phyloP scores from a whole-genome alignment of 2,888 invertebrate species.

The Nemurella pictetii region DNA sequence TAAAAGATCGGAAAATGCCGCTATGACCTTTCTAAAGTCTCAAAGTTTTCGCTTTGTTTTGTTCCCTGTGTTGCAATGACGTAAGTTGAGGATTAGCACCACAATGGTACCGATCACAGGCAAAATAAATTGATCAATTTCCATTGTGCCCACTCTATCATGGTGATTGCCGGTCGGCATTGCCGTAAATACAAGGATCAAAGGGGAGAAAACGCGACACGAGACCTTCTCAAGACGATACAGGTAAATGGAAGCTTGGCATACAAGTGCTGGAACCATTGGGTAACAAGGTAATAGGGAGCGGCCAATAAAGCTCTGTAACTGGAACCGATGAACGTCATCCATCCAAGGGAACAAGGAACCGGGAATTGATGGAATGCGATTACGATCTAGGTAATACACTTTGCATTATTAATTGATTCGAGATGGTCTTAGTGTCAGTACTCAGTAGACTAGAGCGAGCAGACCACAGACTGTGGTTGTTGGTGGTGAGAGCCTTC shows the following conservation, averaged over 20 bases:
- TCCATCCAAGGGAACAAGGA: too few relatives aligned
- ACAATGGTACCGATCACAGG: conserved; percentile 13
- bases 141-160: background rate
- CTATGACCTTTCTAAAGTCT: conserved; percentile 24
- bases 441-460: background rate
- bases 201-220: background rate
- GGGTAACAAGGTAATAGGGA: background rate
- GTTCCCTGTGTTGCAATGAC: conserved; percentile 21
- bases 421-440: background rate
- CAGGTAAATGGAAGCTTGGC: background rate
- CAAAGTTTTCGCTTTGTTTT: conserved; percentile 24
- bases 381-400: background rate
- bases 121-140: background rate
- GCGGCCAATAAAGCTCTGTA: background rate
- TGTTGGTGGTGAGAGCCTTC: background rate
- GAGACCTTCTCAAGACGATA: background rate
- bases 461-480: background rate
- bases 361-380: background rate
- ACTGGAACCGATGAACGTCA: too few relatives aligned
- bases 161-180: background rate
- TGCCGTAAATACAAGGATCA: too few relatives aligned
- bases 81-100: conserved; percentile 9
- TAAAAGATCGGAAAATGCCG: conserved; percentile 33
- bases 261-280: background rate
- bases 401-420: background rate